Evolutionary conservation across 2,797 vertebrate genomes (phyloP).

Genomic region (Eremophila alpestris): DNA sequence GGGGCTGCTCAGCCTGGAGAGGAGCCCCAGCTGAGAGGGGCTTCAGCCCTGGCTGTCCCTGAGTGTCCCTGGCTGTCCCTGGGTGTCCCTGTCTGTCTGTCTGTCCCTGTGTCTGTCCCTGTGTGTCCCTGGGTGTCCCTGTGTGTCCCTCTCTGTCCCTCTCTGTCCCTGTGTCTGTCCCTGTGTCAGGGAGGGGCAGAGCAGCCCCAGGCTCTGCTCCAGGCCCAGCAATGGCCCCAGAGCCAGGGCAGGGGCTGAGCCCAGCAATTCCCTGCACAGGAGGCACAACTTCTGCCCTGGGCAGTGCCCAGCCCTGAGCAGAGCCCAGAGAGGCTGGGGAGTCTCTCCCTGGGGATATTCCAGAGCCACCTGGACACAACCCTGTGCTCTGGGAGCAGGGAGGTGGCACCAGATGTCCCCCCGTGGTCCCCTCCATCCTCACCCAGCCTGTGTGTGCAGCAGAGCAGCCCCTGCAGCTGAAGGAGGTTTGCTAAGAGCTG

Average conservation of each 20-base stretch:
- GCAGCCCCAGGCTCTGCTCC: neutral
- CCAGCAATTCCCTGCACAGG: neutral
- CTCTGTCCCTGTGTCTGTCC: neutral
- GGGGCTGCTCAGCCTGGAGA: neutral
- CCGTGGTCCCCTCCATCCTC: neutral
- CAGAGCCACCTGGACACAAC: neutral
- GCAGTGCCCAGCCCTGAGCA: neutral
- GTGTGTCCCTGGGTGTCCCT: neutral
- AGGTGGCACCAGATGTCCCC: neutral
- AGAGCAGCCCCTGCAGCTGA: neutral
- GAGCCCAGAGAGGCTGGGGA: neutral
- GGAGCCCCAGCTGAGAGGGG: neutral
- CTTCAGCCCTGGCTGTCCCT: neutral
- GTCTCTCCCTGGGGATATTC: neutral
- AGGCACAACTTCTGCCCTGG: neutral
- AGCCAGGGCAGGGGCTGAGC: neutral
- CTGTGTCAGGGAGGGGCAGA: neutral
- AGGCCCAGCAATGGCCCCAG: neutral
- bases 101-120: neutral
- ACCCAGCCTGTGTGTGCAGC: neutral
- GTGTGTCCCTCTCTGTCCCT: neutral
- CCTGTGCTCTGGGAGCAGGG: neutral
- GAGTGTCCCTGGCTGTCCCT: too few relatives aligned
- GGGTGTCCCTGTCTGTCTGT: neutral
- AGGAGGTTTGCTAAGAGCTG: neutral